These are phyloP conservation scores for Psittacus erithacus DNA, from an alignment of 2,113 vertebrate genomes.

Conservation along the genomic window DNA sequence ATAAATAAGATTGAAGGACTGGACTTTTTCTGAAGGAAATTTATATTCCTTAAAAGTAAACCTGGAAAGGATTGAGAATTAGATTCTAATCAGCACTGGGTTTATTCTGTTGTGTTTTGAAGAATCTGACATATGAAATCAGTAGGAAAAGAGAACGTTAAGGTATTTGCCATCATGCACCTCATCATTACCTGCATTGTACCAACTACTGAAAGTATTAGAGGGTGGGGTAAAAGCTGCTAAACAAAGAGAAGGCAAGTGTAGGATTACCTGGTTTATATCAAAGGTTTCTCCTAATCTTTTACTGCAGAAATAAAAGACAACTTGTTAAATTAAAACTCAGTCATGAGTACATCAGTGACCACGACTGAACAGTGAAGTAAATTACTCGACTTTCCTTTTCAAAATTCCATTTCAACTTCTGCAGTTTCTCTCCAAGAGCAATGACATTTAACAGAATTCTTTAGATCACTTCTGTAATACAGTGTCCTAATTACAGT, in stretches of 20 bases:
- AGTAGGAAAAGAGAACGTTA: not conserved
- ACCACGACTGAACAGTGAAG: not conserved
- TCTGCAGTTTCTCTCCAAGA: constrained; percentile 25
- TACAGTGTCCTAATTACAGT: constrained; percentile 25
- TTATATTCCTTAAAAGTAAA: not conserved
- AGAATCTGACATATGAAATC: not conserved
- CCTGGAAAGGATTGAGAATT: not conserved
- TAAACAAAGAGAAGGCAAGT: not conserved
- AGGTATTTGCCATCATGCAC: not conserved
- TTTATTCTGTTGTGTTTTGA: not conserved
- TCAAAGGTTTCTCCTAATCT: constrained; percentile 4
- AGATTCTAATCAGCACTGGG: not conserved
- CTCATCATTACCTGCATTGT: not conserved
- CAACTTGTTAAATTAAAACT: constrained; percentile 8
- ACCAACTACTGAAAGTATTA: not conserved
- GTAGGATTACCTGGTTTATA: not conserved
- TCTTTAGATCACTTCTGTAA: constrained; percentile 46
- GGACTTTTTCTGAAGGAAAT: not conserved
- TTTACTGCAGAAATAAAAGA: not conserved
- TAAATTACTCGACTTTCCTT: constrained; percentile 13
- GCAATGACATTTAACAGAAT: constrained; percentile 30
- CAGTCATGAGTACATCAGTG: not conserved
- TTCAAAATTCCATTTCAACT: constrained; percentile 46
- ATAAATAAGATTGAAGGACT: not conserved
- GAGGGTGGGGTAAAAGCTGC: not conserved